Conservation (phyloP, 2,888 invertebrate species). For the Chaetogeoica ovagalla region DNA sequence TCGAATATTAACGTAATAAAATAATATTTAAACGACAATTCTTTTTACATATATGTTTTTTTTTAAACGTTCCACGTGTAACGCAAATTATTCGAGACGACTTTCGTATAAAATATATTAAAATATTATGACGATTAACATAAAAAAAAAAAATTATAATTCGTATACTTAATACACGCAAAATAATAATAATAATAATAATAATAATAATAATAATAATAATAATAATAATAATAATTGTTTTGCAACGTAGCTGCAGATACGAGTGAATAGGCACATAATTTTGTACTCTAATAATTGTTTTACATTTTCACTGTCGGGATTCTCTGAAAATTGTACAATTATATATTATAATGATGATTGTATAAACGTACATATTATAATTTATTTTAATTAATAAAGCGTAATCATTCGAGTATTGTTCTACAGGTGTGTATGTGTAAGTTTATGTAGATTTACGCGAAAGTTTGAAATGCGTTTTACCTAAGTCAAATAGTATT, state of each 20-base stretch:
- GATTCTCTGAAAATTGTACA: neutral
- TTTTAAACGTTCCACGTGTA: neutral
- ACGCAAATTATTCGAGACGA: neutral
- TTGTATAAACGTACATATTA: too few relatives aligned
- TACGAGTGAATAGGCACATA: too few relatives aligned
- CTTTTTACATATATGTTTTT: neutral
- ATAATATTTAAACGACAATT: neutral
- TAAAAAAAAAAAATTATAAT: neutral
- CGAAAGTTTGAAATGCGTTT: too few relatives aligned
- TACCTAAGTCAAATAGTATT: too few relatives aligned
- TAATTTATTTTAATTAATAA: too few relatives aligned
- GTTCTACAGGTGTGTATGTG: too few relatives aligned
- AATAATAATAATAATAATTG: neutral
- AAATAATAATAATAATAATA: neutral
- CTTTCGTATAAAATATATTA: neutral
- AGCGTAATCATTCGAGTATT: too few relatives aligned
- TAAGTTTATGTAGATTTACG: too few relatives aligned
- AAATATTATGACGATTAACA: conserved; percentile 1
- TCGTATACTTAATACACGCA: neutral
- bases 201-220: neutral
- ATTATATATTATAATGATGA: too few relatives aligned
- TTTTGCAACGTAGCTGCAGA: too few relatives aligned
- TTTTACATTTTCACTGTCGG: neutral
- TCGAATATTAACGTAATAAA: too few relatives aligned
- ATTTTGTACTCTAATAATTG: neutral